A percentile compares a stretch with the other conserved stretches of the same genome.
These are phyloP conservation scores for Harpagoxenus sublaevis DNA, from an alignment of 2,888 invertebrate species.

Conservation along the genomic window DNA sequence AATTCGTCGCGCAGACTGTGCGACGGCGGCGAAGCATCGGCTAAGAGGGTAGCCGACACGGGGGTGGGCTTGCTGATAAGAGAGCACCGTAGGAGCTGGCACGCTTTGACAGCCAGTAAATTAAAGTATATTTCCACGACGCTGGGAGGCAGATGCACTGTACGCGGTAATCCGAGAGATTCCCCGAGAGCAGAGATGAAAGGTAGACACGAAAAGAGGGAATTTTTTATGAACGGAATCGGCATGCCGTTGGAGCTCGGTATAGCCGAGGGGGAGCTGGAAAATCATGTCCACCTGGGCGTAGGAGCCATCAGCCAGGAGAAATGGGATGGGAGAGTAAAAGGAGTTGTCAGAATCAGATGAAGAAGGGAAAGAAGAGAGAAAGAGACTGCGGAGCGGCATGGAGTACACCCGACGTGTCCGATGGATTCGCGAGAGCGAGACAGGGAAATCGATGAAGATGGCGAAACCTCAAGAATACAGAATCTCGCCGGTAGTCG, in stretches of 20 bases:
- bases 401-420: slow-evolving; percentile 4
- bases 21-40: slow-evolving; percentile 36
- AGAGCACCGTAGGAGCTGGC: slow-evolving; percentile 71
- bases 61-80: slow-evolving; percentile 69
- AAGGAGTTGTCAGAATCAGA: slow-evolving; percentile 74
- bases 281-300: slow-evolving; percentile 72
- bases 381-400: background rate
- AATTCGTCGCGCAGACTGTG: slow-evolving; percentile 64
- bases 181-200: slow-evolving; percentile 68
- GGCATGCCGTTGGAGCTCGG: slow-evolving; percentile 57
- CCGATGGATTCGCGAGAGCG: slow-evolving; percentile 4
- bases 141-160: slow-evolving; percentile 72
- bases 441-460: slow-evolving; percentile 30
- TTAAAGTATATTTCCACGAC: slow-evolving; percentile 76
- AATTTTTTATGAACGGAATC: slow-evolving; percentile 74
- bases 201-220: slow-evolving; percentile 71
- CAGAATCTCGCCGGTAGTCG: slow-evolving; percentile 7
- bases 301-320: slow-evolving; percentile 62
- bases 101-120: slow-evolving; percentile 76
- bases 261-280: slow-evolving; percentile 52
- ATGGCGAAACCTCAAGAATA: slow-evolving; percentile 27
- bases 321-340: slow-evolving; percentile 61
- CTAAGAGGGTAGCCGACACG: slow-evolving; percentile 53
- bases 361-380: slow-evolving; percentile 24
- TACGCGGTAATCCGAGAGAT: slow-evolving; percentile 73